phyloP scores from a whole-genome alignment of 2,113 vertebrate species.

The Aviceda subcristata region DNA sequence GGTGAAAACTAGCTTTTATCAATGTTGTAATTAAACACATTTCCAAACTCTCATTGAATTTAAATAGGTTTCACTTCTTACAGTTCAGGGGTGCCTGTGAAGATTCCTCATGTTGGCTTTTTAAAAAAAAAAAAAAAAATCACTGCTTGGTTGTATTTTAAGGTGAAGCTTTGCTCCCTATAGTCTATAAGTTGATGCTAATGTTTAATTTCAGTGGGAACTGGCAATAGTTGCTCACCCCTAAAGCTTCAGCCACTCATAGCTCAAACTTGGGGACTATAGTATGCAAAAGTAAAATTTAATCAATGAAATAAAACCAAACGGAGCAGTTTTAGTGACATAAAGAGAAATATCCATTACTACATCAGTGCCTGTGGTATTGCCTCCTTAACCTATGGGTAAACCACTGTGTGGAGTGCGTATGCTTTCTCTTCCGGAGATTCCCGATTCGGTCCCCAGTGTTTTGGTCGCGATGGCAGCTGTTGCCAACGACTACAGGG shows the following conservation, averaged over 20 bases:
- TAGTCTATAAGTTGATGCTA: not conserved
- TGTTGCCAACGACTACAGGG: fast-evolving
- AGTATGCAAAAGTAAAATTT: not conserved
- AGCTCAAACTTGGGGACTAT: not conserved
- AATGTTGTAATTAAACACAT: fast-evolving
- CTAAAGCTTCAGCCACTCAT: not conserved
- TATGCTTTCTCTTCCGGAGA: not conserved
- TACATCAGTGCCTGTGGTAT: not conserved
- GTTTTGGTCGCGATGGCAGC: not conserved
- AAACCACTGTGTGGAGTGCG: fast-evolving
- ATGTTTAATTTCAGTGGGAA: fast-evolving
- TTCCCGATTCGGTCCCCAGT: fast-evolving
- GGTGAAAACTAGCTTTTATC: not conserved
- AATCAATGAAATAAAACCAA: not conserved
- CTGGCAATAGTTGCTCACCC: not conserved
- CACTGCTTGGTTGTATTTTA: not conserved
- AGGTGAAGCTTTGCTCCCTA: not conserved
- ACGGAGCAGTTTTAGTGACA: not conserved
- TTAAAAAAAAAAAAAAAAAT: fast-evolving
- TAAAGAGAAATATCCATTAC: not conserved
- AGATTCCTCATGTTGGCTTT: fast-evolving
- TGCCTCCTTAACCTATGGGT: not conserved
- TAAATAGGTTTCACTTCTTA: not conserved
- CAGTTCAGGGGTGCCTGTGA: not conserved
- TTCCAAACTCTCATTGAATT: not conserved